These are phyloP conservation scores for Remorina albescens DNA, from an alignment of 2,797 vertebrate species.

Conservation along the genomic window DNA sequence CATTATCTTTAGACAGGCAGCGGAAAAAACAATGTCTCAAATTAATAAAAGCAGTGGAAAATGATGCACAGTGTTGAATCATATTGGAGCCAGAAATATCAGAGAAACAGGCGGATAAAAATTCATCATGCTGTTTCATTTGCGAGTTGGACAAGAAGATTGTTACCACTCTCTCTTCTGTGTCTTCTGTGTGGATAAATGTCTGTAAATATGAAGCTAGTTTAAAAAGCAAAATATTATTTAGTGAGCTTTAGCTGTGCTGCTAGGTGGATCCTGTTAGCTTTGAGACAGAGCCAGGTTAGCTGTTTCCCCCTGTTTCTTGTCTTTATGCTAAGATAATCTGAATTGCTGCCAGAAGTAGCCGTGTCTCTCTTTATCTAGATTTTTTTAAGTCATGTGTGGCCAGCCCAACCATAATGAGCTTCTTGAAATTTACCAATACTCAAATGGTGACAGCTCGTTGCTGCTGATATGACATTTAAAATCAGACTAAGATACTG, in stretches of 20 bases:
- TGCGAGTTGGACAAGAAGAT: too few relatives aligned
- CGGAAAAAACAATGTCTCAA: constrained; percentile 8
- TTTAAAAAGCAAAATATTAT: neutral
- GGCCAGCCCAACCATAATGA: too few relatives aligned
- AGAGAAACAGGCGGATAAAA: neutral
- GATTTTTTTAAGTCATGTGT: too few relatives aligned
- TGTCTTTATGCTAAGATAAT: neutral
- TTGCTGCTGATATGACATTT: too few relatives aligned
- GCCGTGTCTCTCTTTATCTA: too few relatives aligned
- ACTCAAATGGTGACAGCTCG: too few relatives aligned
- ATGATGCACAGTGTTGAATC: neutral
- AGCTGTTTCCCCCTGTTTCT: neutral
- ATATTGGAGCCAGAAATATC: neutral
- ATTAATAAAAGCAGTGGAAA: neutral
- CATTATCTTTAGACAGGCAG: neutral
- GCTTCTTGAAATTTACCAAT: too few relatives aligned
- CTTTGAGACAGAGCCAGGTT: neutral
- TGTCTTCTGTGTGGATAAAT: neutral
- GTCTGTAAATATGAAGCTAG: neutral
- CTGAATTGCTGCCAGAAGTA: neutral
- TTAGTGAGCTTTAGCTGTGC: neutral
- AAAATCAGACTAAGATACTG: too few relatives aligned
- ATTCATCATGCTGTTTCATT: neutral
- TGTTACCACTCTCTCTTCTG: neutral
- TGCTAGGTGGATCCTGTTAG: neutral